Evolutionary conservation across 2,888 invertebrate genomes (phyloP), one percentile per base, ranked within the genome.

Genomic region (Blastobasis lacticolella): DNA sequence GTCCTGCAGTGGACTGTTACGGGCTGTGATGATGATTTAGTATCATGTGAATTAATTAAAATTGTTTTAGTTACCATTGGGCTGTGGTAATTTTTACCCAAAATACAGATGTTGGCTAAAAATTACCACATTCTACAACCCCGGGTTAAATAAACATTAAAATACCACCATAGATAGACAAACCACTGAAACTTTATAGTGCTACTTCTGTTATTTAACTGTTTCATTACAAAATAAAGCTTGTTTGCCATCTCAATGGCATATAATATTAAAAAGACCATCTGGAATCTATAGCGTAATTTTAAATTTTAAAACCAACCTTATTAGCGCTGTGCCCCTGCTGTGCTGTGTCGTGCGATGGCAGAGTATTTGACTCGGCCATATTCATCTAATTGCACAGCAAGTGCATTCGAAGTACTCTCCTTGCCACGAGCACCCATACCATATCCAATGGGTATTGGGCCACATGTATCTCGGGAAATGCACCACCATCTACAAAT

Each of bases 251-350:
- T 10, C 42, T 42, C 42, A 42, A 5, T 7, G 4, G 42, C 4
- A 42, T n/a, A 42, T 5, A 42, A 42, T 23, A n/a, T 9, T 6
- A 40, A 40, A 40, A 42, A 42, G 9, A 8, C 4, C 9, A 8
- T 23, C 23, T 23, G 23, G 23, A 2, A 23, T 23, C 23, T 23
- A 23, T 23, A 23, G 23, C 23, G 23, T 23, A 23, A 23, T 23
- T 23, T 23, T 23, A 23, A 8, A 8, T 4, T 10, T 6, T 6
- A 40, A 23, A 37, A 23, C 40, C 5, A n/a, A 40, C 94, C 91
- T 99, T 99, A 74, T 99, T 97, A 76, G 97, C 97, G 10, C 93
- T 91, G 75, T 98, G 98, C 0, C 99, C 99, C 74, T 98, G n/a
- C n/a, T n/a, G n/a, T n/a, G n/a, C n/a, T n/a, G n/a, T n/a, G 97